Base-by-base conservation (phyloP, 2,113 vertebrate species). In the Hyperopisus bebe region DNA sequence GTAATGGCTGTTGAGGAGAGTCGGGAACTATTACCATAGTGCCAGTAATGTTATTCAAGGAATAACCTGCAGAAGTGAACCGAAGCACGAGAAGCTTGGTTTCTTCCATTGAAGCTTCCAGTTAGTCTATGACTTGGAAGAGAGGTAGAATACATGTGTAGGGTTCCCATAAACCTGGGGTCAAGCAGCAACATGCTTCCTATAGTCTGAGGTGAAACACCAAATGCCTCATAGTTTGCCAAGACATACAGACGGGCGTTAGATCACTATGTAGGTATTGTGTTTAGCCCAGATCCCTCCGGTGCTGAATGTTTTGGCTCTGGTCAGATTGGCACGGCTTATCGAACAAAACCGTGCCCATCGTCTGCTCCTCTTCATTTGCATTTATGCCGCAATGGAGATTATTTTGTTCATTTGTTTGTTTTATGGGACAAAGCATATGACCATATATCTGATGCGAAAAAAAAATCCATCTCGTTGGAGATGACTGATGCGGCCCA, bases 401-500 rank as follows among this genome's bases (percentile, higher is more conserved):
- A 85, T 62, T 31, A 51, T 53, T 82, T 84, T 19, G 21, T 17
- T 80, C 9, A 31, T 70, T 13, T 31, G 51, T 27, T 82, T 89
- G 51, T 53, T 39, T 86, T n/a, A 82, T 13, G 31, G 88, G 24
- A 35, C 91, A 27, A 92, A 91, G 92, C 86, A 86, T 86, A 31
- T 17, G 5, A n/a, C 89, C 86, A 92, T 46, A 24, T 86, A 90
- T 94, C 92, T 90, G 91, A 82, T 89, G 27, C 89, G 8, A 8
- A 0, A 5, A 17, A 66, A 66, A 66, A 27, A 66, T 66, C 62
- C n/a, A 88, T 90, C 90, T 91, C 85, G 84, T 88, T 86, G 91
- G 88, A 93, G 90, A 31, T 88, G 13, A 91, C 84, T 83, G 93
- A 92, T 93, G 93, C 93, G 91, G 92, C 50, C 93, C 35, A 47